Base-by-base conservation (phyloP, 2,888 invertebrate genomes). In the Julus scanicus region DNA sequence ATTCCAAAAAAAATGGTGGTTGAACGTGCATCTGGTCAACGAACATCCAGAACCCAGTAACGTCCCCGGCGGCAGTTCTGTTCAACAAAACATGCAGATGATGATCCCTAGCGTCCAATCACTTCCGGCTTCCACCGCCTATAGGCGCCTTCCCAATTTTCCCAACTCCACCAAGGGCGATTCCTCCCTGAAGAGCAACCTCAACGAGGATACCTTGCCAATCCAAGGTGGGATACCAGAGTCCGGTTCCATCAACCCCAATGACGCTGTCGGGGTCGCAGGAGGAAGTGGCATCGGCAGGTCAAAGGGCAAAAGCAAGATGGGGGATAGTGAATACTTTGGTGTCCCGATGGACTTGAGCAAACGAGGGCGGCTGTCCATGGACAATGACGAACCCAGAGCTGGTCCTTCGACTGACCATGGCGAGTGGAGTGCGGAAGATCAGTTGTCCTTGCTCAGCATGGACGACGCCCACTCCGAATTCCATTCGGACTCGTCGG, bases 161-260 rank as follows among this genome's bases (percentile, higher is more conserved):
- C 94, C 95, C 91, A 91, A 91, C 49, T 91, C 91, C 88, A 92
- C 93, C 89, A 96, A 96, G 92, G 97, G 97, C 93, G 97, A 97
- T 92, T 97, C 97, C 92, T 96, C 96, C 89, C 95, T 97, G 95
- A 97, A 97, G 92, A 94, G 96, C 91, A 97, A 97, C 92, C 95
- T 97, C 90, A 96, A 94, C 91, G 97, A 97, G 89, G 90, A 93
- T 83, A 92, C 91, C 89, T 90, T 90, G 84, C 90, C 91, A 5
- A 90, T 90, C 87, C 91, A 91, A n/a, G n/a, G n/a, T n/a, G n/a
- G n/a, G 86, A 90, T 90, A 80, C 89, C 90, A 29, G 88, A 88
- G 37, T 80, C 87, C 17, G 88, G 88, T 39, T 89, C 89, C 37
- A 89, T 90, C 11, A 90, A 90, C 88, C 89, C 89, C 63, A 88